phyloP scores from a whole-genome alignment of 2,113 vertebrate species.

The Capra hircus region DNA sequence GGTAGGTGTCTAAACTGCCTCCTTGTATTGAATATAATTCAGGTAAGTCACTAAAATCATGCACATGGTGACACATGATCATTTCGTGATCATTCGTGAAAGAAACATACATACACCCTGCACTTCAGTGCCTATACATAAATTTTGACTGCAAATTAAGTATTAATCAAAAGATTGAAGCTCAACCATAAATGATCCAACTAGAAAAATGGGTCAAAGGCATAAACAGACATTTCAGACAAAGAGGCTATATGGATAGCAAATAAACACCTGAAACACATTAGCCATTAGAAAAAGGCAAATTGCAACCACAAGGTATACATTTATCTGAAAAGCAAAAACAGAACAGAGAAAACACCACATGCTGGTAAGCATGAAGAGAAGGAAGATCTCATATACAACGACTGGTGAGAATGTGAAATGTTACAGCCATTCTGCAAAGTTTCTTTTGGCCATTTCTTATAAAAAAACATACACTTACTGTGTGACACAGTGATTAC shows the following conservation, averaged over 20 bases:
- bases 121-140: neutral
- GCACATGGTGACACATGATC: neutral
- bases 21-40: neutral
- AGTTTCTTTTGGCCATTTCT: neutral
- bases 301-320: neutral
- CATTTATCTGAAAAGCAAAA: neutral
- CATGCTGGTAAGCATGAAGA: neutral
- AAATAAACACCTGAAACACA: neutral
- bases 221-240: neutral
- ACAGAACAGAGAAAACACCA: neutral
- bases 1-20: neutral
- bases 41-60: neutral
- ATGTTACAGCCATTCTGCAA: neutral
- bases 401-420: neutral
- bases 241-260: neutral
- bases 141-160: neutral
- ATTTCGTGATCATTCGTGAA: neutral
- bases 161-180: neutral
- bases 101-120: neutral
- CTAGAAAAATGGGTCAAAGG: neutral
- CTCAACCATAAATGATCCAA: neutral
- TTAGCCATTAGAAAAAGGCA: neutral
- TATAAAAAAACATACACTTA: neutral
- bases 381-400: neutral
- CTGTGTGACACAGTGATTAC: neutral